A percentile compares a stretch with the other conserved stretches of the same genome.
These are phyloP conservation scores for Drosophila mayri DNA, from an alignment of 1,140 invertebrate genomes.

Conservation along the genomic window DNA sequence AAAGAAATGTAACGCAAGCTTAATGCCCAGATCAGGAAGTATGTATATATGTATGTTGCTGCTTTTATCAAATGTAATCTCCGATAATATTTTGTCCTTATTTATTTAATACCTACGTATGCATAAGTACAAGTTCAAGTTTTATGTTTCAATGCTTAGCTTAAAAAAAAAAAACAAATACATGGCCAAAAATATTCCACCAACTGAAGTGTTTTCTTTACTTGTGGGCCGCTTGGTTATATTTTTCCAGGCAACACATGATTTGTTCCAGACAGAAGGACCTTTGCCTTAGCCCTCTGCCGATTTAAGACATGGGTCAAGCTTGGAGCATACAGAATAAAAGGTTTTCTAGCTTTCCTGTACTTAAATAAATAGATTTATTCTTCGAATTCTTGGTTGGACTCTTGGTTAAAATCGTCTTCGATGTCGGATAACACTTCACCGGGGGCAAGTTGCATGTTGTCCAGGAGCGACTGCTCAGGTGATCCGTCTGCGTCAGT, in stretches of 20 bases:
- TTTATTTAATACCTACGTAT: slow-evolving; percentile 29
- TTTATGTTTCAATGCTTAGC: slow-evolving; percentile 45
- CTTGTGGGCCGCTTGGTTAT: background rate
- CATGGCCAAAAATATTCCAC: slow-evolving; percentile 44
- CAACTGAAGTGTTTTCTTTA: slow-evolving; percentile 5
- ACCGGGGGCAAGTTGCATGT: slow-evolving; percentile 59
- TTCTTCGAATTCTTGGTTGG: slow-evolving; percentile 65
- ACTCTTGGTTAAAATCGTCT: slow-evolving; percentile 40
- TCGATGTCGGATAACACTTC: slow-evolving; percentile 11
- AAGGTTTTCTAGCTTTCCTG: slow-evolving; percentile 44
- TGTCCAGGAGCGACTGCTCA: slow-evolving; percentile 73
- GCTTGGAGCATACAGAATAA: too few species aligned
- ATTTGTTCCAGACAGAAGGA: too few species aligned
- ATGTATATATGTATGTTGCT: slow-evolving; percentile 1
- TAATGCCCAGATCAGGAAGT: slow-evolving; percentile 10
- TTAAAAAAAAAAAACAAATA: slow-evolving; percentile 33
- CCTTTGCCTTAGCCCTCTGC: too few species aligned
- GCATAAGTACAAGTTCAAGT: slow-evolving; percentile 34
- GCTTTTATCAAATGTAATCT: slow-evolving; percentile 38
- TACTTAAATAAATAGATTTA: slow-evolving; percentile 61
- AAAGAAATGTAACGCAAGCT: slow-evolving; percentile 23
- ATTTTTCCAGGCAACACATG: background rate
- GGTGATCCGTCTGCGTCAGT: slow-evolving; percentile 77
- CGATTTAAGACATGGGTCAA: too few species aligned
- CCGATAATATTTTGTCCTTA: slow-evolving; percentile 44